A percentile compares a stretch with the other conserved stretches of the same genome.
Conservation (phyloP, 2,888 invertebrate genomes). For the Parascotia fuliginaria region DNA sequence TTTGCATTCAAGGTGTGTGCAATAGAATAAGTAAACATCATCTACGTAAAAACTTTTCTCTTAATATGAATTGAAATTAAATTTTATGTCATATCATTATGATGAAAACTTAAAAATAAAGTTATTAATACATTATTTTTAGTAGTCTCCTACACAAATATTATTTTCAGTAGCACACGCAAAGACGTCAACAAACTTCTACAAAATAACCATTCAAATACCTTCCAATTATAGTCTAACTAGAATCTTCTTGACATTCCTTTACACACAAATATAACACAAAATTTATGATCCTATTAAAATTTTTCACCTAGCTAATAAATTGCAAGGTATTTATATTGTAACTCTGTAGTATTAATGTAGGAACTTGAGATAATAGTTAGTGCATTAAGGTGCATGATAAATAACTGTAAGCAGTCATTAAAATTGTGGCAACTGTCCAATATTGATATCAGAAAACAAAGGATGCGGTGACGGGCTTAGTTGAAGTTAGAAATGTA, state of each 20-base stretch:
- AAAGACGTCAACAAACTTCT: no score
- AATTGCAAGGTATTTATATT: conserved; percentile 8
- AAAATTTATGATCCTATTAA: conserved; percentile 15
- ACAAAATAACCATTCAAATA: neutral
- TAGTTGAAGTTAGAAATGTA: conserved; percentile 39
- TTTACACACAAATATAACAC: neutral
- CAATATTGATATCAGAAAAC: conserved; percentile 31
- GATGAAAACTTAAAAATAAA: no score
- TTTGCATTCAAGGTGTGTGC: conserved; percentile 21
- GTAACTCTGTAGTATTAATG: conserved; percentile 14
- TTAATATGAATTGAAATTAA: neutral
- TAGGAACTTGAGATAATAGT: conserved; percentile 18
- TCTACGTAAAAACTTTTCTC: neutral
- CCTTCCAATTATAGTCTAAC: conserved; percentile 6
- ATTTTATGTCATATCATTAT: no score
- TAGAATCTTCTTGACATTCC: conserved; percentile 5
- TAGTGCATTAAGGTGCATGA: conserved; percentile 25
- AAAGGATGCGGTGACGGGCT: conserved; percentile 25
- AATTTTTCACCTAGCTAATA: conserved; percentile 7
- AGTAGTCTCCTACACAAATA: no score
- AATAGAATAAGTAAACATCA: neutral
- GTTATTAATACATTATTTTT: no score
- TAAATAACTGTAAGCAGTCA: conserved; percentile 34
- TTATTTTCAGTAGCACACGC: no score
- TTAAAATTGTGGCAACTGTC: conserved; percentile 35